Evolutionary conservation across 1,140 invertebrate genomes (phyloP).

Genomic region (Gonatopus flavifemur): DNA sequence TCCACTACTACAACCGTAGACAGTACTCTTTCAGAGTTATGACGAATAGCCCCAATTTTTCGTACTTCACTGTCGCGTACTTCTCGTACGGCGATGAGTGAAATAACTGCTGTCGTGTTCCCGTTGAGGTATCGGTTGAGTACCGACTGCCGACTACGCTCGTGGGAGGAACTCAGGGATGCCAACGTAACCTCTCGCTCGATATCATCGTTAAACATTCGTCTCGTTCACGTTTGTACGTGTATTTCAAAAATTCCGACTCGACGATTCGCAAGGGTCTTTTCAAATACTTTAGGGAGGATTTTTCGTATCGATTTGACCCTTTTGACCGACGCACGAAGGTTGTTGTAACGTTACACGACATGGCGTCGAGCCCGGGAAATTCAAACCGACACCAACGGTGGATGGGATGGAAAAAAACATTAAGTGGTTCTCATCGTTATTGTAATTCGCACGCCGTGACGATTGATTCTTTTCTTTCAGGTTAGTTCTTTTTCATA

Average conservation of each 20-base stretch:
- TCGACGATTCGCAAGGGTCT: background rate
- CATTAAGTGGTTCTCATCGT: slow-evolving; percentile 17
- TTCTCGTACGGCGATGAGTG: slow-evolving; percentile 40
- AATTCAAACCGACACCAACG: slow-evolving; percentile 17
- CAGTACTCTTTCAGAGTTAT: too few relatives aligned
- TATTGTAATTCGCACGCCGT: background rate
- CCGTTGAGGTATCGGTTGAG: slow-evolving; percentile 28
- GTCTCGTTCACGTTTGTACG: background rate
- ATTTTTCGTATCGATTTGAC: background rate
- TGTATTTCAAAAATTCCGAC: slow-evolving; percentile 3
- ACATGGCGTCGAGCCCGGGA: slow-evolving; percentile 4
- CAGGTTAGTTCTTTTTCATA: slow-evolving; percentile 12
- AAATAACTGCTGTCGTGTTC: slow-evolving; percentile 9
- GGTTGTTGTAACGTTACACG: too few relatives aligned
- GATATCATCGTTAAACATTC: too few relatives aligned
- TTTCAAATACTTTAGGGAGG: background rate
- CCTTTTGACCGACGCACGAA: background rate
- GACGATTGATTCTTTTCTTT: slow-evolving; percentile 10
- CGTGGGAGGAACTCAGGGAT: background rate
- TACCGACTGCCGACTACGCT: slow-evolving; percentile 23
- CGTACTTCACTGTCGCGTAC: slow-evolving; percentile 40
- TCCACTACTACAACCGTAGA: too few relatives aligned
- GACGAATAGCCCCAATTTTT: too few relatives aligned
- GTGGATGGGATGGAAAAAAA: slow-evolving; percentile 9
- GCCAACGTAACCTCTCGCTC: too few relatives aligned